Conservation (phyloP, 2,888 invertebrate species). For the Dromius quadrimaculatus region DNA sequence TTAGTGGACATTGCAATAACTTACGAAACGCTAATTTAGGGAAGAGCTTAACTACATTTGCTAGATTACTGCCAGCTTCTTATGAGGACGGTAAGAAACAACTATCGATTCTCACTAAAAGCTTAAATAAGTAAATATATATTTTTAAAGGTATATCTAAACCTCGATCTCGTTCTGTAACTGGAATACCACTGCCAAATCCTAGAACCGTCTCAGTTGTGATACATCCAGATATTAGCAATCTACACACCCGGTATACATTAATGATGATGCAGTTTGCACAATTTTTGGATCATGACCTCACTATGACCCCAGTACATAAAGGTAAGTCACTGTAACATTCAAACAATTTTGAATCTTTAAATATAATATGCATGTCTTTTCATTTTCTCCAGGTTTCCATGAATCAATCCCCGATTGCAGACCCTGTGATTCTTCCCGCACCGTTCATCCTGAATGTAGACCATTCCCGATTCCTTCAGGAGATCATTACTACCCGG, state of each 20-base stretch:
- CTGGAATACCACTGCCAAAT: slow-evolving; percentile 84
- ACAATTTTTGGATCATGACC: slow-evolving; percentile 93
- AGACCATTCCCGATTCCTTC: slow-evolving; percentile 91
- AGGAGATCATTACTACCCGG: slow-evolving; percentile 91
- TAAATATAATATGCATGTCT: slow-evolving; percentile 18
- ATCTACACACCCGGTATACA: slow-evolving; percentile 88
- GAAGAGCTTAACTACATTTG: slow-evolving; percentile 87
- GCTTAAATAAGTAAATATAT: slow-evolving; percentile 41
- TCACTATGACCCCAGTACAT: slow-evolving; percentile 94
- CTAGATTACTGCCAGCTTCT: slow-evolving; percentile 84
- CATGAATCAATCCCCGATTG: slow-evolving; percentile 92
- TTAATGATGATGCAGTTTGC: slow-evolving; percentile 96
- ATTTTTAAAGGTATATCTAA: slow-evolving; percentile 78
- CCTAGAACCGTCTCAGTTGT: slow-evolving; percentile 88
- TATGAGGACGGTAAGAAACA: slow-evolving; percentile 85
- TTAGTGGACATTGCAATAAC: slow-evolving; percentile 91
- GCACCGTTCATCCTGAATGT: slow-evolving; percentile 93
- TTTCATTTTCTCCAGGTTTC: slow-evolving; percentile 71
- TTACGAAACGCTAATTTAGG: slow-evolving; percentile 85
- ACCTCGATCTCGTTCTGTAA: slow-evolving; percentile 80
- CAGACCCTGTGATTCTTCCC: slow-evolving; percentile 86
- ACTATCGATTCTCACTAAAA: too few relatives aligned
- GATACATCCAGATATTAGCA: slow-evolving; percentile 92
- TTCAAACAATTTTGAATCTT: not conserved
- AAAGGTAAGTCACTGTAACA: slow-evolving; percentile 71